Evolutionary conservation across 2,888 invertebrate species (phyloP), one percentile per base, ranked within the genome.

Genomic region (Oscheius sp.): DNA sequence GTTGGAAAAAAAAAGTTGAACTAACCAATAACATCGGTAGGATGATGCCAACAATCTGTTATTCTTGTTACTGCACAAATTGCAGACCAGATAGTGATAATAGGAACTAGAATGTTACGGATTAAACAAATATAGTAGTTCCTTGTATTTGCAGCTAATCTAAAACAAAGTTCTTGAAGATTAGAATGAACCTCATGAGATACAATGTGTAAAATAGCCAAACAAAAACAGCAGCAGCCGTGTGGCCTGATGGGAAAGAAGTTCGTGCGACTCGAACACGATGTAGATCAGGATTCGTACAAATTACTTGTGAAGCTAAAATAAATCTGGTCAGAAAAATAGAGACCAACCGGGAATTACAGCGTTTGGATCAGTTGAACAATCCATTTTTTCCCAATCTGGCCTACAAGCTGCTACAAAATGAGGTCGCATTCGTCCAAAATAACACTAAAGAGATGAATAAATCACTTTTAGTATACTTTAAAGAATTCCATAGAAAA

Each of bases 381-480:
- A 82, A 45, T 79, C 78, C 45, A 81, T 72, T 47, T 73, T 67
- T 2, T 72, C 68, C 77, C 78, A 81, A 63, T 85, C 83, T 9
- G 96, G 95, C 65, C 90, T 88, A 86, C 97, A 98, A 0, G 95
- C 91, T 75, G 90, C 90, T 85, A 94, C 90, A 89, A 97, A 98
- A 88, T 98, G 95, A 36, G 97, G 97, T 78, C 97, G 89, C 75
- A 96, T 88, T 67, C 95, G 90, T 47, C 97, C 97, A 74, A 95
- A 91, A 36, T 51, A 56, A 30, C 62, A 68, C 63, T 68, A 22
- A 49, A 62, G 41, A 65, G 54, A 54, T 14, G 92, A 91, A 86
- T 93, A 41, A 14, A 41, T 12, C 4, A 41, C 41, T 17, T 6
- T 73, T 94, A 71, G 45, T 26, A 26, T 65, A 71, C 56, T 50